Evolutionary conservation across 2,888 invertebrate genomes (phyloP), one percentile per base, ranked within the genome.

Genomic region (Panopea generosa): DNA sequence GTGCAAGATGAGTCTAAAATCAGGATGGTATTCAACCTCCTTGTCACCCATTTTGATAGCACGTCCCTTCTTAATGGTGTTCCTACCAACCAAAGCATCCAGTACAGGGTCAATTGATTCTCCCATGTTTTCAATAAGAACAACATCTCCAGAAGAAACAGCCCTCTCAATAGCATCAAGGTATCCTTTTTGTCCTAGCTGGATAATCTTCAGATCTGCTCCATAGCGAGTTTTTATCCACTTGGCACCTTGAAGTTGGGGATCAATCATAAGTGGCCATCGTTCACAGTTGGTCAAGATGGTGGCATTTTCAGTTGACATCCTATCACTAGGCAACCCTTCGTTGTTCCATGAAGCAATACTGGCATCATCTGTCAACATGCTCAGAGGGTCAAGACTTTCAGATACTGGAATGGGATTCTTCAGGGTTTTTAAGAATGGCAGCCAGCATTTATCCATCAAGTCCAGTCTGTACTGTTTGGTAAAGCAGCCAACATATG

Each of bases 201-300:
- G 95, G 76, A 98, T 78, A 38, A 85, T 96, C 87, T 94, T 94
- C 6, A 98, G 93, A 27, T 94, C 93, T 2, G 96, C 96, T 0
- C 96, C 97, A 91, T 97, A 98, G 91, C 96, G 97, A 90, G 96
- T 96, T 92, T 97, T 98, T 83, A 99, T 98, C 99, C 98, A 99
- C 92, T 98, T 98, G 2, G 98, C 95, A 14, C 89, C 91, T 66
- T 98, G 94, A 95, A 97, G 91, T 94, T 98, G 98, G 0, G 98
- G 98, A 94, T 98, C 98, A 87, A 99, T 98, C 96, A 99, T 98
- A 49, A 99, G 93, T 0, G 98, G 98, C 98, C 98, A 99, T 62
- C 98, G 94, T 92, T 97, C 98, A 2, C 98, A 97, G 91, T 96
- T 98, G 0, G 96, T 96, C 49, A 98, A 94, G 90, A 98, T 98